These are phyloP conservation scores for Chiroxiphia lanceolata DNA, from an alignment of 2,797 vertebrate genomes.

Conservation along the genomic window DNA sequence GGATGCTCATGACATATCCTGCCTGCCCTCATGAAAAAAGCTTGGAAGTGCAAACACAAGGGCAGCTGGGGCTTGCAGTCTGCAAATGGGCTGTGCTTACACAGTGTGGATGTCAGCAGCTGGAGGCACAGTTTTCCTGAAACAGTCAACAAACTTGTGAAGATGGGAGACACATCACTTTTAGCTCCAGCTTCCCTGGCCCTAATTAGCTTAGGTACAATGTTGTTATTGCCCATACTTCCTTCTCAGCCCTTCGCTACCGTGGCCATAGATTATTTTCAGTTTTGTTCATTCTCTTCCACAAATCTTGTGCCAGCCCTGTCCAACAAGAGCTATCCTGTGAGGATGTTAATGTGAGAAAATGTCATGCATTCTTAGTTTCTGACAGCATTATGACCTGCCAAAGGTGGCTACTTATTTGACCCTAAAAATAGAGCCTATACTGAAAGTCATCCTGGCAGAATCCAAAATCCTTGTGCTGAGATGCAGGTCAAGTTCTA, in stretches of 20 bases:
- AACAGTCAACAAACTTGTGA: not conserved
- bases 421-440: not conserved
- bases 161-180: not conserved
- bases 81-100: not conserved
- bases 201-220: not conserved
- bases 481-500: not conserved
- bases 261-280: not conserved
- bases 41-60: not conserved
- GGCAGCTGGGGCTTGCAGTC: not conserved
- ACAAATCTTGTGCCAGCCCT: not conserved
- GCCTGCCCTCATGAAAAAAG: not conserved
- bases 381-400: not conserved
- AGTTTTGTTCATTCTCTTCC: not conserved
- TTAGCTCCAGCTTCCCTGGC: not conserved
- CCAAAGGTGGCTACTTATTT: not conserved
- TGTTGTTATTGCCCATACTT: not conserved
- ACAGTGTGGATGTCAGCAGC: not conserved
- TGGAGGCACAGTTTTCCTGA: not conserved
- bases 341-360: not conserved
- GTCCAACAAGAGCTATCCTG: not conserved
- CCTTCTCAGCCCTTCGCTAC: not conserved
- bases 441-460: not conserved
- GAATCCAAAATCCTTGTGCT: not conserved
- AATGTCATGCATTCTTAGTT: accelerated
- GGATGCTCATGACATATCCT: not conserved